Base-by-base conservation (phyloP, 2,797 vertebrate genomes). In the Myotis daubentonii region DNA sequence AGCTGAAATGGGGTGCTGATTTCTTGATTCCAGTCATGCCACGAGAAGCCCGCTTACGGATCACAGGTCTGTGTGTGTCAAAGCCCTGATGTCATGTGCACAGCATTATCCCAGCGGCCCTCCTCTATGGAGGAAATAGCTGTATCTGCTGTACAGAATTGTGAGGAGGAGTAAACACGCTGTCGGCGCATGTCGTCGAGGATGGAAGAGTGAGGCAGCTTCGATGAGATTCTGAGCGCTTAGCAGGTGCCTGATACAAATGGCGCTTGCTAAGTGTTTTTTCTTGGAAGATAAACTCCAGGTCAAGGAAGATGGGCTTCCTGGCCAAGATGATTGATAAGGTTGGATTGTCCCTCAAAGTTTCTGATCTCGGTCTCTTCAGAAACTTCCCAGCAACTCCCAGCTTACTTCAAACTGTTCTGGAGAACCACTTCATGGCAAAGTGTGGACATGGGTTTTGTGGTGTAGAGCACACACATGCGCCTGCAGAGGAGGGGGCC, bases 381-480 rank as follows among this genome's bases (percentile, higher is more conserved):
- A 30, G 25, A 41, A 71, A 66, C 20, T 36, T 53, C 62, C 36
- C 51, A n/a, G 22, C 51, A 25, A 47, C 28, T 91, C 8, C 20
- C n/a, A 9, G 3, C 53, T 74, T 92, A 79, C 57, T 92, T 62
- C 84, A 66, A 6, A 33, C 15, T 19, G 11, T 19, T 60, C 80
- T 33, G 33, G 76, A 19, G 38, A 85, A 55, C 8, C 33, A 19
- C 44, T 51, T 2, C 2, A 16, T 30, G 53, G 36, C 41, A 15
- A 47, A 25, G 36, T 0, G 1, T 19, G 22, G n/a, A 25, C 47
- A 44, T 0, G 0, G 1, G 19, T 7, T 65, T 17, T 6, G 5
- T 22, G 12, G 16, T 47, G 5, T 1, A 30, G 17, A 70, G 33
- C 53, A 87, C 47, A 47, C 7, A 7, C 33, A 51, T 47, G 66